Base-by-base conservation (phyloP, 1,140 invertebrate species). In the Palaemon carinicauda region DNA sequence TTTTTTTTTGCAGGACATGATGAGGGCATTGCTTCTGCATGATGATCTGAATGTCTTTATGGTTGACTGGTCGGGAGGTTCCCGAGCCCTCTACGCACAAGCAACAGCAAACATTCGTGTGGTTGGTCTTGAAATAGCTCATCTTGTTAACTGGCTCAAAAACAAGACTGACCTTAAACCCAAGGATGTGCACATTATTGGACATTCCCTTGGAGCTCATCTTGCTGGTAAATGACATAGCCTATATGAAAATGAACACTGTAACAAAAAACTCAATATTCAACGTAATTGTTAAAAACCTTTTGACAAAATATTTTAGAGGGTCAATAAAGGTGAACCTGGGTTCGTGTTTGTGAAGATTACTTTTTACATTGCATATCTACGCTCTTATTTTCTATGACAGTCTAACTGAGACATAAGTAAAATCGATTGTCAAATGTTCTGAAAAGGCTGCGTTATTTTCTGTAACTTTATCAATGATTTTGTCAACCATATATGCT, bases 181-280 rank as follows among this genome's bases (percentile, higher is more conserved):
- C 0, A 91, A 92, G 41, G 94, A 96, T 85, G 94, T 97, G 7
- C 96, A 97, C 90, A 92, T 96, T 71, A 96, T 97, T 65, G 96
- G 96, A 0, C 96, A 97, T 91, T 96, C 95, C 89, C 91, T 97
- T 77, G 96, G 96, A 1, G 95, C 96, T 0, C 96, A 97, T 90
- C 96, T 96, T 1, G 95, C 96, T 5, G 96, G 96, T 88, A 71
- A 21, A 52, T 73, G 29, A 1, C n/a, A 74, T 19, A 15, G 52
- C 27, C n/a, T 51, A 27, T 54, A 12, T 54, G 14, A 10, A 27
- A 27, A 53, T 54, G 24, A n/a, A n/a, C 53, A 50, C 41, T 41
- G 41, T 9, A 41, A 41, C 12, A 41, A 41, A 5, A 41, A 7
- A 41, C 12, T 41, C 5, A 5, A 41, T 41, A 9, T 41, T 7